Base-by-base conservation (phyloP, 2,113 vertebrate species). In the Andinoacara biseriatus region DNA sequence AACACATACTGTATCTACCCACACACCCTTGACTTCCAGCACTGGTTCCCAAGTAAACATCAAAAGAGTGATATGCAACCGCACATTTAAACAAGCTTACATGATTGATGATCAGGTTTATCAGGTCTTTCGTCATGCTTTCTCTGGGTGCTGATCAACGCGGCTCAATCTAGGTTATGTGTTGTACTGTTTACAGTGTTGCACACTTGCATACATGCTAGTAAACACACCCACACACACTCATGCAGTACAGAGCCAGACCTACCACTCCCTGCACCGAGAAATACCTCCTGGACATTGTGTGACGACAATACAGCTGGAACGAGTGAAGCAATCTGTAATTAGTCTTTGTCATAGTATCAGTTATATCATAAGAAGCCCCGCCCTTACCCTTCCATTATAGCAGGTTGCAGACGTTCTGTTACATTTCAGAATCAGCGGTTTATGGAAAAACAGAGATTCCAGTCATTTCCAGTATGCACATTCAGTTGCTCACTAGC, bases 41-140 rank as follows among this genome's bases (percentile, higher is more conserved):
- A 24, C 80, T 88, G 85, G 80, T 93, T 86, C 69, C 35, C 81
- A 72, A 85, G 86, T 89, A 93, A 92, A 94, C 92, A 87, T 61
- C 18, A 78, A 81, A 86, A 82, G 40, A 81, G 40, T 11, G 63
- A 88, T 85, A 75, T 86, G 80, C 43, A 29, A 89, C 88, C 76
- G 24, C 86, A 89, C 77, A 72, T 72, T 81, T 84, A 84, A 83
- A 65, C 83, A 58, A 87, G 86, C 83, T 87, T 82, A 82, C 61
- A 78, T 94, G 91, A 94, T 89, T 94, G 90, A 94, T 87, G 82
- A 78, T 82, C 33, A 11, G 86, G 81, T 91, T 93, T 93, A 90
- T 83, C 63, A 0, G 67, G 86, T 87, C 79, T 63, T 88, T 89
- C 89, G 90, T 89, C 6, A 22, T 3, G 80, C n/a, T 76, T 38